Percentiles rank a stretch among this genome's conserved stretches.
Conservation (phyloP, 2,888 invertebrate genomes). For the Charanyca ferruginea region DNA sequence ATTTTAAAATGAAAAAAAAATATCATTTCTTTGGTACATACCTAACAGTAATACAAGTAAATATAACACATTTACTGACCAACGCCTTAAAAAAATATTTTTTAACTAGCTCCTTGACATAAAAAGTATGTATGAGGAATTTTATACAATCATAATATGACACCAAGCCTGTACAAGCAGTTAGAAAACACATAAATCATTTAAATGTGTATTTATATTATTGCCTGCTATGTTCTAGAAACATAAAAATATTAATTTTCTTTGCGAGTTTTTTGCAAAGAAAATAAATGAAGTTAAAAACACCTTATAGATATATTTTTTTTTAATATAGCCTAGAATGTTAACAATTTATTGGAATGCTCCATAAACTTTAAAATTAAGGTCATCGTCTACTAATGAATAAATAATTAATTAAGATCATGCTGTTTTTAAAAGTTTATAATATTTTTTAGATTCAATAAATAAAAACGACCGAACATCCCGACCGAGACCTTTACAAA, state of each 20-base stretch:
- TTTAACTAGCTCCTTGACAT: conserved; percentile 56
- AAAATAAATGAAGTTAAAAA: conserved; percentile 6
- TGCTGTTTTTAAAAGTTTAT: not conserved
- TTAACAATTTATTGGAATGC: conserved; percentile 11
- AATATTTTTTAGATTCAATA: not conserved
- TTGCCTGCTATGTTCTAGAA: conserved; percentile 28
- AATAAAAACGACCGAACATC: no score
- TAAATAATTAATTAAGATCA: conserved; percentile 1
- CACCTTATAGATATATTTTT: not conserved
- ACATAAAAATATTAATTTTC: conserved; percentile 19
- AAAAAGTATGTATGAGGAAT: conserved; percentile 37
- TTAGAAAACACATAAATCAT: conserved; percentile 54
- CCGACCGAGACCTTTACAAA: no score
- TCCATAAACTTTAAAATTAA: conserved; percentile 1
- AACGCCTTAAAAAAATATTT: conserved; percentile 44
- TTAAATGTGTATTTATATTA: conserved; percentile 32
- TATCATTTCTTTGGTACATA: no score
- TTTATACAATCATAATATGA: conserved; percentile 40
- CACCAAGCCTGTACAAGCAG: conserved; percentile 47
- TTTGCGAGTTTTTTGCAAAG: conserved; percentile 10
- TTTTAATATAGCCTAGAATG: not conserved
- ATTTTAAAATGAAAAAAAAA: no score
- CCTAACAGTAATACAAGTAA: conserved; percentile 21
- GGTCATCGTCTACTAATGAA: not conserved
- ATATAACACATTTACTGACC: conserved; percentile 12